Evolutionary conservation across 2,888 invertebrate genomes (phyloP), one percentile per base, ranked within the genome.

Genomic region (Heterodera filipjevi): DNA sequence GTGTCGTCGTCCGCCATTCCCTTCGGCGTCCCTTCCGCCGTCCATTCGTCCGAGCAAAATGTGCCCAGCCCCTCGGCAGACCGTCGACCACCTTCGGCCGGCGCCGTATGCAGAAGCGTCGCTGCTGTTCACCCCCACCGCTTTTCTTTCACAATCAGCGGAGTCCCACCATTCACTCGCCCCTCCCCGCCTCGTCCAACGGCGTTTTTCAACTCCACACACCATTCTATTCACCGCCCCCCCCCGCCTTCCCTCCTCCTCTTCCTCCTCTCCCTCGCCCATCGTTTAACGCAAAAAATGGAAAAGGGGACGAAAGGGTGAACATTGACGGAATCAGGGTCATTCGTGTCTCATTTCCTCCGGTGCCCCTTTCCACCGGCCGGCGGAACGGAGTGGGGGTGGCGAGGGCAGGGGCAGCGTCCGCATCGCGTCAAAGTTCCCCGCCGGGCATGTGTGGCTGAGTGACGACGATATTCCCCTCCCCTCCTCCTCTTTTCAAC

Each of bases 11-110:
- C 70, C 70, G 71, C 70, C 77, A 46, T 59, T 59, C 59, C 27
- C 59, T 53, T 35, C 71, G 71, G 77, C 77, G 77, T 77, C 71
- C 71, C 46, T 44, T 27, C 66, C 64, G 49, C 35, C 46, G 74
- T 53, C 74, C 35, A 46, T 71, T 30, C 35, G 32, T 68, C 68
- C 33, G 68, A 68, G 68, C 68, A 27, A 53, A 73, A 73, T 73
- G n/a, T 59, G 64, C 53, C 74, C 74, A 73, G 74, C 74, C 22
- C 33, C 53, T 32, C 53, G 27, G 35, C 53, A 49, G 53, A 59
- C 59, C 74, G 32, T 73, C 74, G 53, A 46, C 64, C 49, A 32
- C 74, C 64, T 30, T 27, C 64, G 46, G 39, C 27, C 59, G 46
- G n/a, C 22, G 73, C 46, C 68, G 32, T 35, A 27, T 27, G 32